Conservation (phyloP, 2,113 vertebrate genomes). For the Notarius lentiginosus region DNA sequence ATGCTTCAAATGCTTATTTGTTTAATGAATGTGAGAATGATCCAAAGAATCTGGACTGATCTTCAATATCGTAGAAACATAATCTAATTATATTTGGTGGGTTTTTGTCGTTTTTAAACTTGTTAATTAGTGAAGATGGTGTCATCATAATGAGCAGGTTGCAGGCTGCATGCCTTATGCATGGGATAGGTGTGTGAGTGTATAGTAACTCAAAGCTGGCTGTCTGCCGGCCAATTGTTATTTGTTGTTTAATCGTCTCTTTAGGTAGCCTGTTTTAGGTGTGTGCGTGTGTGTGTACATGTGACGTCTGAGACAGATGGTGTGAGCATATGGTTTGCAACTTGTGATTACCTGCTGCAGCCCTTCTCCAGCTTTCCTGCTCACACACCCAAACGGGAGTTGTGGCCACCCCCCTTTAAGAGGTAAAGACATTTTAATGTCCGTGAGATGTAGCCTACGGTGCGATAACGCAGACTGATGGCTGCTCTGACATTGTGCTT, state of each 20-base stretch:
- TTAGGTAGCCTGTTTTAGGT: constrained; percentile 48
- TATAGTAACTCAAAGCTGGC: constrained; percentile 22
- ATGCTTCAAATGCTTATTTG: background rate
- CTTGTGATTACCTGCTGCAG: constrained; percentile 64
- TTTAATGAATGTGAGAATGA: background rate
- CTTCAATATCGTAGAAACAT: background rate
- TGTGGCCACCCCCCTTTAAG: constrained; percentile 53
- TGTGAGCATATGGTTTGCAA: constrained; percentile 72
- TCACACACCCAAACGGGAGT: constrained; percentile 46
- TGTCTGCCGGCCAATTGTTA: constrained; percentile 43
- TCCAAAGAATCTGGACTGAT: background rate
- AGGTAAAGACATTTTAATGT: constrained; percentile 58
- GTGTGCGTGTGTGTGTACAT: constrained; percentile 10
- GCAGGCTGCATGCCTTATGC: background rate
- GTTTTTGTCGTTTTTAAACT: background rate
- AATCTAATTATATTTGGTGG: background rate
- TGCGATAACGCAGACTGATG: constrained; percentile 44
- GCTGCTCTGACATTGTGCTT: constrained; percentile 44
- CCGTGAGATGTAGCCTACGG: constrained; percentile 51
- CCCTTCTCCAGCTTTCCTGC: constrained; percentile 57
- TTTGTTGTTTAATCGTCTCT: constrained; percentile 53
- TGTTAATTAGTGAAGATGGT: background rate
- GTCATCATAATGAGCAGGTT: background rate
- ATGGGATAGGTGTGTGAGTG: background rate
- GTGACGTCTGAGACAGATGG: constrained; percentile 66